Conservation (phyloP, 2,888 invertebrate genomes). For the Tromatobia lineatoria region DNA sequence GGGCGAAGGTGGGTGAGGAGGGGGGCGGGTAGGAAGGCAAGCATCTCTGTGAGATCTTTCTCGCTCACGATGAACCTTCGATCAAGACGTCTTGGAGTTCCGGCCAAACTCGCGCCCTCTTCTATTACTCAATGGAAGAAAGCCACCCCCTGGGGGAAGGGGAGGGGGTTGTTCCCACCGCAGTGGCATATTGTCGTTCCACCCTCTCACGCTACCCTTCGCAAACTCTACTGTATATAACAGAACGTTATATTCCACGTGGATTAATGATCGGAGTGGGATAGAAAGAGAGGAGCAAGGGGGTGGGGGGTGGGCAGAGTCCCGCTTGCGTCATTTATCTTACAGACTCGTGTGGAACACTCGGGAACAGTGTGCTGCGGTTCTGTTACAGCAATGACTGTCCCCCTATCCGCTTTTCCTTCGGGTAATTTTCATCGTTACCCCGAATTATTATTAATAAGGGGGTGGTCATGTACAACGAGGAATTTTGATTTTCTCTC, state of each 20-base stretch:
- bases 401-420: conserved; percentile 3
- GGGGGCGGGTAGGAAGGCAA: background rate
- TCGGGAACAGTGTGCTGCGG: conserved; percentile 43
- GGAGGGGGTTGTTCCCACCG: conserved; percentile 26
- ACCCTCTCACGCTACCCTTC: conserved; percentile 42
- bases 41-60: conserved; percentile 6
- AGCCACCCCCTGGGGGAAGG: conserved; percentile 40
- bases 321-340: conserved; percentile 58
- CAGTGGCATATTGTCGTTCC: conserved; percentile 59
- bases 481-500: conserved; percentile 14
- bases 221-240: conserved; percentile 50
- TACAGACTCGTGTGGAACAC: conserved; percentile 48
- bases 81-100: conserved; percentile 58
- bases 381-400: conserved; percentile 42
- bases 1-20: background rate
- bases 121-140: conserved; percentile 57
- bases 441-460: conserved; percentile 39
- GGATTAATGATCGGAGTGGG: conserved; percentile 62
- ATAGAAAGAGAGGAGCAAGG: conserved; percentile 26
- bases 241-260: conserved; percentile 48
- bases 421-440: conserved; percentile 34
- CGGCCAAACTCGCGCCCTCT: conserved; percentile 25
- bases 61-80: conserved; percentile 50
- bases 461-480: background rate
- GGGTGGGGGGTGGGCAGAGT: background rate